phyloP scores from a whole-genome alignment of 1,140 invertebrate species.

The Pteromalus puparum region DNA sequence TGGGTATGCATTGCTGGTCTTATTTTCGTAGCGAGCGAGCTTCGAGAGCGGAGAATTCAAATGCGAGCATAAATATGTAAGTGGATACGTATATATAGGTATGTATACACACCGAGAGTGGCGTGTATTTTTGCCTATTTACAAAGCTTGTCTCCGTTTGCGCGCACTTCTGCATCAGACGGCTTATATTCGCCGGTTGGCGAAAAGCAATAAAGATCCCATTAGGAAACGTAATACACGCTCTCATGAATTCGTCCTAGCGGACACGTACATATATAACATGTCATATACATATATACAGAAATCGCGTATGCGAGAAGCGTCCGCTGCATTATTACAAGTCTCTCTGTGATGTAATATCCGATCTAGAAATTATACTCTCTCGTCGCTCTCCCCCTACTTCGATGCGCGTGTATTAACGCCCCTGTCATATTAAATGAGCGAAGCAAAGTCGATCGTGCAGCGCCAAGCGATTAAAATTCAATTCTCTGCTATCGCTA shows the following conservation, averaged over 20 bases:
- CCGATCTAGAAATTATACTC: not conserved
- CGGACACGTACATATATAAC: not conserved
- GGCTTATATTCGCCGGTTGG: not conserved
- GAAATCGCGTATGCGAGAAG: not conserved
- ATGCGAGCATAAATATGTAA: conserved; percentile 1
- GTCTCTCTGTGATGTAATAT: not conserved
- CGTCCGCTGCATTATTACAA: conserved; percentile 7
- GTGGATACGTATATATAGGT: too few species aligned
- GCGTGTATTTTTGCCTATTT: too few species aligned
- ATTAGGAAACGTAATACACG: not conserved
- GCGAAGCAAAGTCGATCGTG: not conserved
- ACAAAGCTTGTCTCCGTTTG: too few species aligned
- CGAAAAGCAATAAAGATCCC: not conserved
- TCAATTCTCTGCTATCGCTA: too few species aligned
- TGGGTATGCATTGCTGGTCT: not conserved
- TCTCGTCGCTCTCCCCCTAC: not conserved
- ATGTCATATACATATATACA: too few species aligned
- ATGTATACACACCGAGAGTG: too few species aligned
- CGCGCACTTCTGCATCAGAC: too few species aligned
- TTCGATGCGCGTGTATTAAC: not conserved
- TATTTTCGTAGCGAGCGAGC: not conserved
- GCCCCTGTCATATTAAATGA: not conserved
- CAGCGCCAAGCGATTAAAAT: not conserved
- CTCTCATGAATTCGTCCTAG: not conserved
- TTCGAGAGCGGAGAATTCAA: not conserved